Percentiles rank a stretch among this genome's conserved stretches.
Evolutionary conservation across 2,888 invertebrate genomes (phyloP).

Genomic region (Temnothorax ravouxi): DNA sequence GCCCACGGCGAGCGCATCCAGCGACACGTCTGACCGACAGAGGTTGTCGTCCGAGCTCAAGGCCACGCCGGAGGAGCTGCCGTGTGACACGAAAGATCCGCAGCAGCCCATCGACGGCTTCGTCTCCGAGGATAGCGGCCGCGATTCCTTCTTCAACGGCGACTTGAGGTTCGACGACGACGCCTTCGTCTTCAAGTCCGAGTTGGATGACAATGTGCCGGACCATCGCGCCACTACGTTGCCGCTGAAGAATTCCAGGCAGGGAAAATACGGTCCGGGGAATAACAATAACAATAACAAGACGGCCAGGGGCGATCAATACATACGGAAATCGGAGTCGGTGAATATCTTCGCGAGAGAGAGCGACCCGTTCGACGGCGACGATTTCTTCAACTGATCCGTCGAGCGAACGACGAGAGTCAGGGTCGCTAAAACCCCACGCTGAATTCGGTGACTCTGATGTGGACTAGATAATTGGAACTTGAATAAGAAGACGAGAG

Average conservation of each 20-base stretch:
- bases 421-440: conserved; percentile 16
- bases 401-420: conserved; percentile 26
- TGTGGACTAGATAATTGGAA: conserved; percentile 31
- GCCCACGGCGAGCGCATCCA: conserved; percentile 85
- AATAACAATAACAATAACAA: conserved; percentile 85
- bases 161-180: conserved; percentile 82
- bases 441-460: conserved; percentile 42
- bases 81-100: conserved; percentile 74
- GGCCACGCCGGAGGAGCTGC: conserved; percentile 82
- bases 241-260: conserved; percentile 78
- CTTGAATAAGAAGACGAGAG: conserved; percentile 5
- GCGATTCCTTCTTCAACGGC: conserved; percentile 83
- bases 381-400: conserved; percentile 92
- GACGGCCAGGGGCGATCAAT: conserved; percentile 87
- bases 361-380: conserved; percentile 95
- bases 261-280: conserved; percentile 76
- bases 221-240: conserved; percentile 77
- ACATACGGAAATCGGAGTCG: conserved; percentile 95
- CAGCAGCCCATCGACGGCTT: conserved; percentile 76
- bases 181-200: conserved; percentile 83
- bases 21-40: conserved; percentile 82
- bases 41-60: conserved; percentile 80
- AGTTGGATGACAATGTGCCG: conserved; percentile 82
- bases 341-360: conserved; percentile 96
- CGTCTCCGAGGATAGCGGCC: conserved; percentile 76